Conservation (phyloP, 2,113 vertebrate genomes). For the Oreocharis arfaki region DNA sequence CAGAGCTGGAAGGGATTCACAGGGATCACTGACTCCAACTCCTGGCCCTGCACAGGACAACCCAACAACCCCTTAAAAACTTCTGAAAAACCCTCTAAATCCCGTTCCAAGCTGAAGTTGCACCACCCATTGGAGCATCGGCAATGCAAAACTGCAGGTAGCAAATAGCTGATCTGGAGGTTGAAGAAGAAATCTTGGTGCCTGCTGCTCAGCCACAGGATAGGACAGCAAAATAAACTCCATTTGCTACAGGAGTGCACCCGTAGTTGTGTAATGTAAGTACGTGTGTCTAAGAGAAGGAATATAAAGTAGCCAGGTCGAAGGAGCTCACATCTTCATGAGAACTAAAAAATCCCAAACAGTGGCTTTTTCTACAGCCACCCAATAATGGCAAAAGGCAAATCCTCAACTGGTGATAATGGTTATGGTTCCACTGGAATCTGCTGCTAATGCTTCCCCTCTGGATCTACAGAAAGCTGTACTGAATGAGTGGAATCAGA, state of each 20-base stretch:
- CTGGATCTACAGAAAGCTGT: neutral
- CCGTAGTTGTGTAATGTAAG: fast-evolving
- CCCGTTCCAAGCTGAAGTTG: neutral
- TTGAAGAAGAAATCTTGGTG: neutral
- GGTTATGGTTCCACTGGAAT: neutral
- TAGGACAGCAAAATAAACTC: neutral
- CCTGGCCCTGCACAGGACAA: neutral
- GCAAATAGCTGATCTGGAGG: neutral
- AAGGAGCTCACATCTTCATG: neutral
- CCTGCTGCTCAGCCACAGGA: neutral
- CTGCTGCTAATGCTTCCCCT: neutral
- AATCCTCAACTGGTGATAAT: neutral
- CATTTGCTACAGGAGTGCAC: neutral
- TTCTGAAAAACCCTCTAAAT: neutral
- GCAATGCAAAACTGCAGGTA: neutral
- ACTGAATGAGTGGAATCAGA: neutral
- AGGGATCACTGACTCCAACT: neutral
- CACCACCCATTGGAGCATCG: neutral
- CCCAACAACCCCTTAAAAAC: neutral
- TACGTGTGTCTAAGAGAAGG: neutral
- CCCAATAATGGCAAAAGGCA: neutral
- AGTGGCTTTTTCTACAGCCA: neutral
- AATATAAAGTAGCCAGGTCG: neutral
- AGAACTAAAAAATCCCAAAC: neutral
- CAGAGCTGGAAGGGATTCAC: neutral